Conservation (phyloP, 2,797 vertebrate genomes). For the Hapalemur alaotrensis region DNA sequence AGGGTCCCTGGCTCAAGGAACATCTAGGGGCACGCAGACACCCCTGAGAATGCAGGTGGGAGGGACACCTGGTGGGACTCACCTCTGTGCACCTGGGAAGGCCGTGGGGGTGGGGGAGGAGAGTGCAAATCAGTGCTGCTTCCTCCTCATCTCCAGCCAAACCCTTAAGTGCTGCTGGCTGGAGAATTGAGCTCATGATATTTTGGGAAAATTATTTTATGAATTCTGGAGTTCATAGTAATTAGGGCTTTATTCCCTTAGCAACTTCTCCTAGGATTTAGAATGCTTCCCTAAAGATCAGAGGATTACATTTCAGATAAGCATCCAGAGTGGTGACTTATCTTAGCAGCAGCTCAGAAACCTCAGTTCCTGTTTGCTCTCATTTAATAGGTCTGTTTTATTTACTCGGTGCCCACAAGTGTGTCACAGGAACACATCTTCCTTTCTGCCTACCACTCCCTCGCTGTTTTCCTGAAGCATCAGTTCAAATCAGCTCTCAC, state of each 20-base stretch:
- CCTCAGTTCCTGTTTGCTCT: neutral
- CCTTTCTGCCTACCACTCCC: neutral
- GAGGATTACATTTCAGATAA: constrained; percentile 58
- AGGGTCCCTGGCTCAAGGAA: neutral
- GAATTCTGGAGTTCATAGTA: constrained; percentile 64
- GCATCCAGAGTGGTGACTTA: constrained; percentile 42
- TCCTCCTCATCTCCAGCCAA: neutral
- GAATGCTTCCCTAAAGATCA: constrained; percentile 56
- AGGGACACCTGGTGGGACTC: neutral
- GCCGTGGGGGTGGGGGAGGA: neutral
- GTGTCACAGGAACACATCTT: constrained; percentile 16
- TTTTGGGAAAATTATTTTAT: constrained; percentile 61
- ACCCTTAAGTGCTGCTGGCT: neutral
- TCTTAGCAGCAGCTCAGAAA: constrained; percentile 27
- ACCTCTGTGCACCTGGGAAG: neutral
- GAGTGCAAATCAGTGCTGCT: accelerated
- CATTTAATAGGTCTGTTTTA: neutral
- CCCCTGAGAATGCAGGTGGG: neutral
- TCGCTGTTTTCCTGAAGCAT: neutral
- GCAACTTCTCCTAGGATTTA: constrained; percentile 64
- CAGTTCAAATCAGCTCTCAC: neutral
- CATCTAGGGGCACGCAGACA: neutral
- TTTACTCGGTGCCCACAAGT: neutral
- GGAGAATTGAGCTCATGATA: constrained; percentile 44
- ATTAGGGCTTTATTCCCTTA: constrained; percentile 73